phyloP scores from a whole-genome alignment of 1,140 invertebrate genomes.

The Lucilia cuprina region DNA sequence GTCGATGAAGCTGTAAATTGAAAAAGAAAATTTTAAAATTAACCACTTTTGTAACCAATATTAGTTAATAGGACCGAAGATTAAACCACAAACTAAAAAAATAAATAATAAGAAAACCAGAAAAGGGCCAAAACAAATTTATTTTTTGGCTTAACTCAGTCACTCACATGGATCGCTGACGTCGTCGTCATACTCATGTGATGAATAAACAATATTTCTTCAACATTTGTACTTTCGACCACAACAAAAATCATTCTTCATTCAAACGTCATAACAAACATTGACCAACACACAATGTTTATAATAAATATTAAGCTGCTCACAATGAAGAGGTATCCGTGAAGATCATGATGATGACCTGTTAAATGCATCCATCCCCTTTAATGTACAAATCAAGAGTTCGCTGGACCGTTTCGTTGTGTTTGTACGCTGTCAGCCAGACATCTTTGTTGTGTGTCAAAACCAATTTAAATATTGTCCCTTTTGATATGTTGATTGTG shows the following conservation, averaged over 20 bases:
- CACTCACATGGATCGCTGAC: neutral
- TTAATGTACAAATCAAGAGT: neutral
- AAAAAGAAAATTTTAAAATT: neutral
- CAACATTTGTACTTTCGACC: neutral
- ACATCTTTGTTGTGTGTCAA: constrained; percentile 24
- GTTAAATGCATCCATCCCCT: neutral
- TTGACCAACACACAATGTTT: neutral
- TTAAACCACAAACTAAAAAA: neutral
- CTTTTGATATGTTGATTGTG: neutral
- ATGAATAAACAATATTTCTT: neutral
- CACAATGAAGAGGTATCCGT: neutral
- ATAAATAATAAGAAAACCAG: neutral
- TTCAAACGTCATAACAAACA: constrained; percentile 10
- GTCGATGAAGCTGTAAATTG: neutral
- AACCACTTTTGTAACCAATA: neutral
- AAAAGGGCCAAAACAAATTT: constrained; percentile 24
- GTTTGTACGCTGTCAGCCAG: neutral
- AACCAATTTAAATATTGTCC: constrained; percentile 34
- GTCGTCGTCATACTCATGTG: neutral
- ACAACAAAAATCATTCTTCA: neutral
- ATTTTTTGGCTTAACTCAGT: constrained; percentile 23
- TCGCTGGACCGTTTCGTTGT: neutral
- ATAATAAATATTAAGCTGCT: neutral
- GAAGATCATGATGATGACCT: neutral
- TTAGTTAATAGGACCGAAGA: neutral